A percentile compares a stretch with the other conserved stretches of the same genome.
Conservation (phyloP, 30 jellyfish, hydroid and myxozoan species). For the Rhopilema esculentum region DNA sequence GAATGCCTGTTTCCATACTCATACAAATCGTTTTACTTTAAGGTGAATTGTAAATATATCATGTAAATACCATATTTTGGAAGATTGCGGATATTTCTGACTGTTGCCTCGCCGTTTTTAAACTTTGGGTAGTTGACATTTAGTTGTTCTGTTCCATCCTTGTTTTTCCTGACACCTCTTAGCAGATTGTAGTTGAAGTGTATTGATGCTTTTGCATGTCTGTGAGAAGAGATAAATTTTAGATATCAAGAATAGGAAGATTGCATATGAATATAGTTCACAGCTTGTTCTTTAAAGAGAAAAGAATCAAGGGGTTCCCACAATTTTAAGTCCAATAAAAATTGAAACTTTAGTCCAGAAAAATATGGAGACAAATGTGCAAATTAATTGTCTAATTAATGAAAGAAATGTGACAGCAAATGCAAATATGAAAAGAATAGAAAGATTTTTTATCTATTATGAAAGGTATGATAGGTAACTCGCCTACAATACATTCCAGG, state of each 20-base stretch:
- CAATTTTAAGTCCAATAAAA: background rate
- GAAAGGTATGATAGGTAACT: background rate
- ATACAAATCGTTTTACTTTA: background rate
- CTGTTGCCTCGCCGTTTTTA: slow-evolving; percentile 57
- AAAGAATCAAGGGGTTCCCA: background rate
- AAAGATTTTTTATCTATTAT: background rate
- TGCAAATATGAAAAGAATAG: background rate
- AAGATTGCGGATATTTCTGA: background rate
- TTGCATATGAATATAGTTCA: background rate
- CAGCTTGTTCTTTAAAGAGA: background rate
- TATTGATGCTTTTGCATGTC: background rate
- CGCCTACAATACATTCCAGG: slow-evolving; percentile 33
- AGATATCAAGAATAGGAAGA: background rate
- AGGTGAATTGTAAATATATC: background rate
- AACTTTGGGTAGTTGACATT: slow-evolving; percentile 42
- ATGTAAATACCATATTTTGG: slow-evolving; percentile 31
- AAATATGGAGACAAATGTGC: background rate
- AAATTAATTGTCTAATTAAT: background rate
- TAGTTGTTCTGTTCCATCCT: slow-evolving; percentile 24
- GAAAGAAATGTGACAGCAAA: background rate
- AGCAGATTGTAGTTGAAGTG: slow-evolving; percentile 26
- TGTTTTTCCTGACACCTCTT: slow-evolving; percentile 12
- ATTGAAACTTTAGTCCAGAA: background rate
- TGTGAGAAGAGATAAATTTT: background rate
- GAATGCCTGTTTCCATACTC: background rate